Conservation (phyloP, 2,888 invertebrate genomes). For the Odontocerum albicorne region DNA sequence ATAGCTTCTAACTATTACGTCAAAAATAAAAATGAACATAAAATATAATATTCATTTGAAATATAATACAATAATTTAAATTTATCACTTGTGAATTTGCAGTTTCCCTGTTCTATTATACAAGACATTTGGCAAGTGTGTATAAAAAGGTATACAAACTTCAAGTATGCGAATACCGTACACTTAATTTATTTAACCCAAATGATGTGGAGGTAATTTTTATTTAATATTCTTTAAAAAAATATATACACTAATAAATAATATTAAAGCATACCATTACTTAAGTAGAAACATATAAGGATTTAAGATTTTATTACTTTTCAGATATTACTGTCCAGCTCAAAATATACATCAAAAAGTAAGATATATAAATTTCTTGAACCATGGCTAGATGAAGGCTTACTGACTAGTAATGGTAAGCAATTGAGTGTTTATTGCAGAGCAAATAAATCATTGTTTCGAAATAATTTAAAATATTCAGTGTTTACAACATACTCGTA, state of each 20-base stretch:
- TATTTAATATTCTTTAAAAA: neutral
- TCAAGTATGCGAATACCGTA: neutral
- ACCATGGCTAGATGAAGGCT: slow-evolving; percentile 24
- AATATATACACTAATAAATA: no score
- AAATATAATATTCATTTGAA: no score
- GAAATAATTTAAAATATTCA: neutral
- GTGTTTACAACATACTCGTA: neutral
- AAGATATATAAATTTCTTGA: slow-evolving; percentile 18
- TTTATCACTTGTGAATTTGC: no score
- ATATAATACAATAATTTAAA: no score
- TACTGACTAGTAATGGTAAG: slow-evolving; percentile 23
- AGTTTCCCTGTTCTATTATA: slow-evolving; percentile 31
- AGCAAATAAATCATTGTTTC: neutral
- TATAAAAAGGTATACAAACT: slow-evolving; percentile 26
- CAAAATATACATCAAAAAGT: slow-evolving; percentile 22
- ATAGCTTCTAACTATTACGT: no score
- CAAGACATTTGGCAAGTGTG: slow-evolving; percentile 19
- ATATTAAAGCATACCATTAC: no score
- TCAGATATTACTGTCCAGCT: slow-evolving; percentile 18
- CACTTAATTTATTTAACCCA: slow-evolving; percentile 17
- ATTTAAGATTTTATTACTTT: no score
- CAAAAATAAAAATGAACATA: no score
- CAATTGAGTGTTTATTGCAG: neutral
- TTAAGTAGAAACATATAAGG: no score
- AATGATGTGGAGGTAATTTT: slow-evolving; percentile 17